phyloP scores from a whole-genome alignment of 2,113 vertebrate genomes.

The Ictalurus punctatus region DNA sequence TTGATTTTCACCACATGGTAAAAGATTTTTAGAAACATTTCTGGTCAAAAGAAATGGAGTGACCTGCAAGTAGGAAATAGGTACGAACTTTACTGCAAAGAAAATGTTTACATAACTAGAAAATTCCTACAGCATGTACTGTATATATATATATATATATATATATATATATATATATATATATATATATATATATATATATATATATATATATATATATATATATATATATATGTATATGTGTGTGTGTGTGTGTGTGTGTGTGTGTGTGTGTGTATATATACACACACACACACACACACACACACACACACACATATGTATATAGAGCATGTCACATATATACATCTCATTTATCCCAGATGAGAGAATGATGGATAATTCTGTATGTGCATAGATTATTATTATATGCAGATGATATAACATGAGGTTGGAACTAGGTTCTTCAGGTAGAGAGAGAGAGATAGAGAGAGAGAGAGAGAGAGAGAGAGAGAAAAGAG shows the following conservation, averaged over 20 bases:
- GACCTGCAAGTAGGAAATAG: neutral
- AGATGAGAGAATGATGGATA: neutral
- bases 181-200: too few species aligned
- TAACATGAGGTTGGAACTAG: neutral
- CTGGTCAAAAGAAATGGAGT: neutral
- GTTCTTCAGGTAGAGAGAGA: neutral
- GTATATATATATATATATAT: too few species aligned
- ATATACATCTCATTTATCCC: neutral
- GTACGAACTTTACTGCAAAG: neutral
- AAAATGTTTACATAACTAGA: neutral
- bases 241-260: too few species aligned
- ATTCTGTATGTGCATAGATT: neutral
- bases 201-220: too few species aligned
- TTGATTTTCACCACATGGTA: neutral
- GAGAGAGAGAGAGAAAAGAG: slow-evolving; percentile 12
- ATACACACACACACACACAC: too few species aligned
- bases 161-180: too few species aligned
- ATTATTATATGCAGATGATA: neutral
- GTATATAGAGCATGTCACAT: neutral
- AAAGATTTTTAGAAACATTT: neutral
- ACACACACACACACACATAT: too few species aligned
- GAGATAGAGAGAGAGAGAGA: neutral
- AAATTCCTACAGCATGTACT: neutral
- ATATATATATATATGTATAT: too few species aligned
- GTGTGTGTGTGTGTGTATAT: too few species aligned